Conservation (phyloP, 2,113 vertebrate genomes). For the Tichodroma muraria region DNA sequence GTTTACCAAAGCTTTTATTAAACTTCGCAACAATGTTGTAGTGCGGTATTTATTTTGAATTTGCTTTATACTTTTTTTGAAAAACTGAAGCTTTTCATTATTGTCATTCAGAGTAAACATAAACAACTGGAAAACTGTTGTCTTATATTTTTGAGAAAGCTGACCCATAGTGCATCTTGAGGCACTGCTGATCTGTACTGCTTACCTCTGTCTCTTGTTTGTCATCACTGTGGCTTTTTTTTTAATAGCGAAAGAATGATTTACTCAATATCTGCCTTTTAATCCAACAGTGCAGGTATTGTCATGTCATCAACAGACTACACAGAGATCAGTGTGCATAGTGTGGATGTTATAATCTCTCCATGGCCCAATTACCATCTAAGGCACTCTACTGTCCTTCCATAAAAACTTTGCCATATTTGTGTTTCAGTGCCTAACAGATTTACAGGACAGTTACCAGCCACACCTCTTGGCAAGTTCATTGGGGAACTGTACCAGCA, state of each 20-base stretch:
- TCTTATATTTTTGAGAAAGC: background rate
- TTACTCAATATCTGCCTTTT: background rate
- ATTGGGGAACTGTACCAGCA: background rate
- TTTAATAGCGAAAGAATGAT: background rate
- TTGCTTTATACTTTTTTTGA: background rate
- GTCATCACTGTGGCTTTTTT: background rate
- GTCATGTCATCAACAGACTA: background rate
- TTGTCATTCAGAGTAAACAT: background rate
- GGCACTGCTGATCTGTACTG: background rate
- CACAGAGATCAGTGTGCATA: background rate
- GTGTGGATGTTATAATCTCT: conserved; percentile 14
- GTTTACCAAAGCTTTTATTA: background rate
- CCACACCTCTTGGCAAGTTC: background rate
- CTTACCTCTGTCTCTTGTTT: background rate
- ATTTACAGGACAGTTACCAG: background rate
- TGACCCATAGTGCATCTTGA: background rate
- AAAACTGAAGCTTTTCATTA: background rate
- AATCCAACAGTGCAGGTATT: background rate
- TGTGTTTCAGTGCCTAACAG: background rate
- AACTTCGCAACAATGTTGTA: background rate
- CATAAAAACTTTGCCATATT: background rate
- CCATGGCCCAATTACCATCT: background rate
- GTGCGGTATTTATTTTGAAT: background rate
- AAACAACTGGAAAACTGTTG: background rate
- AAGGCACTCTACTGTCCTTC: background rate